Evolutionary conservation across 2,797 vertebrate genomes (phyloP), one percentile per base, ranked within the genome.

Genomic region (Gobionotothen gibberifrons): DNA sequence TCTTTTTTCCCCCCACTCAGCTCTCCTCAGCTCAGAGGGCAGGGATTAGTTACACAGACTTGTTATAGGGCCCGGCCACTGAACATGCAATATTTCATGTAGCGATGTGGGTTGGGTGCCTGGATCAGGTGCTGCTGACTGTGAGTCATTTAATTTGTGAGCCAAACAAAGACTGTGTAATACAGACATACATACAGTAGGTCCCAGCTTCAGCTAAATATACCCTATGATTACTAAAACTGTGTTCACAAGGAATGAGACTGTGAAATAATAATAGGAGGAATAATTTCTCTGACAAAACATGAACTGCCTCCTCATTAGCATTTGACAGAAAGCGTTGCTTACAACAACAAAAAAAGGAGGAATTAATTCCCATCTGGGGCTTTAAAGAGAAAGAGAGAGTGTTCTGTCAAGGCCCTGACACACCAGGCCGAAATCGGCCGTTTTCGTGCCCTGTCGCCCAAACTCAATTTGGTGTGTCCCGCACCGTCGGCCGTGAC

Each of bases 331-430:
- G 82, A 90, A 85, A 86, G 48, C 78, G 60, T 86, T 79, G 70
- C 79, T 86, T 85, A 82, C 72, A 79, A 73, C 82, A 81, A 86
- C 29, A 61, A 26, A 81, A 77, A 59, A 54, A 64, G 7, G 15
- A 83, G 81, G 76, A 86, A 82, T 86, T 60, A 76, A 74, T 79
- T 74, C 70, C 74, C 78, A 86, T 90, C 86, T 85, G 81, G 66
- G 78, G 59, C 79, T 65, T 72, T 52, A 17, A 62, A 72, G 56
- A 17, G 66, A 79, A 57, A 78, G 62, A 78, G 62, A 72, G 55
- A 17, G 3, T 32, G 16, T 8, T 42, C 9, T 46, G 46, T 58
- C n/a, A 22, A 22, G 22, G 22, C 22, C 22, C 22, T 3, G 22
- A 22, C 22, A 22, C 22, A 2, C 22, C 22, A 22, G 22, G 22